Percentiles rank a stretch among this genome's conserved stretches.
phyloP scores from a whole-genome alignment of 2,113 vertebrate genomes.

The Pseudorhombus dupliciocellatus region DNA sequence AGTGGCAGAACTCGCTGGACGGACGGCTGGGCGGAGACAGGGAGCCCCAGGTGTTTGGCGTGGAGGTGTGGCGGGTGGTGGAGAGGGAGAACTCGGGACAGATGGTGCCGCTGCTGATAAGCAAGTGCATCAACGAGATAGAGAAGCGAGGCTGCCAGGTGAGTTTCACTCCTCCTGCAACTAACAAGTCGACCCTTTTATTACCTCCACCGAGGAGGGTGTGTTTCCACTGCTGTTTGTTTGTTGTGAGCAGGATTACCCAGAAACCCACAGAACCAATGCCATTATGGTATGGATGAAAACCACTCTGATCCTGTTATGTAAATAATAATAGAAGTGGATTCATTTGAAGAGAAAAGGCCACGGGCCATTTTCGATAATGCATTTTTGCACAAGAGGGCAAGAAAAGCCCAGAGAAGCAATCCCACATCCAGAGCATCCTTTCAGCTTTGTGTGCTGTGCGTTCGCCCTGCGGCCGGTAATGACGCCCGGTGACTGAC shows the following conservation, averaged over 20 bases:
- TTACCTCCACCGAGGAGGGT: neutral
- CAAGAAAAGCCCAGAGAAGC: conserved; percentile 26
- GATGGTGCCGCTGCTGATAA: conserved; percentile 92
- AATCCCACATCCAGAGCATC: conserved; percentile 25
- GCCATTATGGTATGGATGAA: neutral
- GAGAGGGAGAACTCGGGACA: conserved; percentile 90
- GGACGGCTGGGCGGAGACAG: conserved; percentile 77
- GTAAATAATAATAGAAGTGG: neutral
- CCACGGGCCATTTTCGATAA: conserved; percentile 28
- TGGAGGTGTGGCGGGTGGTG: conserved; percentile 91
- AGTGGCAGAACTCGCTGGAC: conserved; percentile 93
- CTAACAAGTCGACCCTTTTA: neutral
- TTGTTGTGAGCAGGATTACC: neutral
- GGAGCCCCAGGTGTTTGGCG: conserved; percentile 90
- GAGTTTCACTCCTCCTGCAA: conserved; percentile 49
- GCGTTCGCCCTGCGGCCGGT: conserved; percentile 50
- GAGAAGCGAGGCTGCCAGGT: conserved; percentile 99
- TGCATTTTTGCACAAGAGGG: conserved; percentile 15
- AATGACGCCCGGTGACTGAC: conserved; percentile 28
- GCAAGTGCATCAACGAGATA: conserved; percentile 95
- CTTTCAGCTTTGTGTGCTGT: conserved; percentile 26
- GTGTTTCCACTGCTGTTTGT: neutral
- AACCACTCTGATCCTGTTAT: conserved; percentile 4
- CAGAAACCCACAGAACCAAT: too few relatives aligned
- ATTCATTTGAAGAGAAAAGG: conserved; percentile 16